Conservation (phyloP, 2,888 invertebrate genomes). For the Cotesia congregata region DNA sequence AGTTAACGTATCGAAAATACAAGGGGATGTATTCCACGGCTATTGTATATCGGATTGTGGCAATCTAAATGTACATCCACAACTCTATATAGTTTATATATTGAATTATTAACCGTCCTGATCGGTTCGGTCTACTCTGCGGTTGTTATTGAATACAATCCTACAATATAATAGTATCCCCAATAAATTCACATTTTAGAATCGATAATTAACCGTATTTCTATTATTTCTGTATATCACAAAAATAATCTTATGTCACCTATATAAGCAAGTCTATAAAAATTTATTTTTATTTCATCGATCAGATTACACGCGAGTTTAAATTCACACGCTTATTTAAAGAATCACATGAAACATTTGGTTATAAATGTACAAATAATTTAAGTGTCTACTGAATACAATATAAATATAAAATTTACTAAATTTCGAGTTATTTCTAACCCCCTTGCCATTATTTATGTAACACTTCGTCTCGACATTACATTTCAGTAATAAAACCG, state of each 20-base stretch:
- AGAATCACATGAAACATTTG: not conserved
- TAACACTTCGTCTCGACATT: not conserved
- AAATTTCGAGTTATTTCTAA: not conserved
- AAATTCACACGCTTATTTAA: not conserved
- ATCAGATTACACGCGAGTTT: no score
- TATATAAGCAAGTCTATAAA: no score
- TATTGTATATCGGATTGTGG: constrained; percentile 19
- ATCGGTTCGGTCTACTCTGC: not conserved
- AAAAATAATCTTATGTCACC: no score
- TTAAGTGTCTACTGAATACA: not conserved
- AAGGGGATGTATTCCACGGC: constrained; percentile 10
- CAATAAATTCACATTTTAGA: constrained; percentile 2
- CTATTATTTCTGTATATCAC: no score
- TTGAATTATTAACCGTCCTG: constrained; percentile 15
- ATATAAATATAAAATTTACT: not conserved
- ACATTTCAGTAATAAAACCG: not conserved
- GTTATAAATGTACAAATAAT: not conserved
- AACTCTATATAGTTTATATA: constrained; percentile 7
- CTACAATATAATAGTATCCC: not conserved
- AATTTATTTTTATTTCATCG: no score
- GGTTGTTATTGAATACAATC: constrained; percentile 9
- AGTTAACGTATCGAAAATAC: constrained; percentile 7
- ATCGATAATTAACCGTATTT: not conserved
- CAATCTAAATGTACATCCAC: constrained; percentile 9
- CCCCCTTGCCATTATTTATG: not conserved